Evolutionary conservation across 2,888 invertebrate genomes (phyloP), one percentile per base, ranked within the genome.

Genomic region (Caenorhabditis drosophilae): DNA sequence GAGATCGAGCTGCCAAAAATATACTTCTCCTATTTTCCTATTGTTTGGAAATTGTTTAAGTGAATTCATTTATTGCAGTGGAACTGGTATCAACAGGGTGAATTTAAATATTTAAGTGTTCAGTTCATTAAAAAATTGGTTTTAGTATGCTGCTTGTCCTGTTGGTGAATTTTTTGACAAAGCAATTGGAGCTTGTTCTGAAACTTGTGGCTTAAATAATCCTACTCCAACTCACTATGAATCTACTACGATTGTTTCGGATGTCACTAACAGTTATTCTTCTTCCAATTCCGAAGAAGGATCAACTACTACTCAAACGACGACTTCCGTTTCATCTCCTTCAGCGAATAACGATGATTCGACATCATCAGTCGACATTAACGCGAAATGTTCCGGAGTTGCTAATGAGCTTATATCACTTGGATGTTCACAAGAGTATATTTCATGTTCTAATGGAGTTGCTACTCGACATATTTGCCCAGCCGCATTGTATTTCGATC

Each of bases 61-160:
- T 44, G 61, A 74, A 45, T 74, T 74, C 50, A 54, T 72, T 38
- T 67, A 67, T 42, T 74, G 74, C 41, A 56, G 56, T 34, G 61
- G 60, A 15, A 56, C 50, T 9, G 57, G 61, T 9, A 23, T 55
- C 35, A 66, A 67, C 45, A 26, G 69, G 40, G 66, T 74, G 45
- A 47, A 51, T 51, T 45, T 27, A 18, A 4, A 7, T 9, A 9
- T 31, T 31, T 31, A 9, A 31, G 6, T 9, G 12, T 9, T 31
- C 6, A 31, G 12, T 31, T 9, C 6, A 9, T 6, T 31, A 12
- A 31, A 31, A 31, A 9, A 31, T 31, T 9, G 12, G 7, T 31
- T 52, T 42, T 27, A 66, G 66, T 27, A 38, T 7, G 72, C 72
- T 11, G 72, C 69, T 18, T 72, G 72, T 38, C 68, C 72, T 26